Conservation (phyloP, 2,797 vertebrate genomes). For the Hydrolagus colliei region DNA sequence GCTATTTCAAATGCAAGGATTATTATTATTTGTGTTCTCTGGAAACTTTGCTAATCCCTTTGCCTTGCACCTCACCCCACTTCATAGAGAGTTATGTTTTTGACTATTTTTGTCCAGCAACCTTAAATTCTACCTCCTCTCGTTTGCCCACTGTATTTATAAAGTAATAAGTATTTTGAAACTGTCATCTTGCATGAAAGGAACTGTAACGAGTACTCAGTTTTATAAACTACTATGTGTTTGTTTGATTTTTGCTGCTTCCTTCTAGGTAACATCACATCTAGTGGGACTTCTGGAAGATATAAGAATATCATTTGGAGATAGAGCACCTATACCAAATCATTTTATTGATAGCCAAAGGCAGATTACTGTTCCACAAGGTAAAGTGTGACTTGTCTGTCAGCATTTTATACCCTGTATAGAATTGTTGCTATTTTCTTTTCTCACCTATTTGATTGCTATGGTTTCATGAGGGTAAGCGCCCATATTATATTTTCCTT, state of each 20-base stretch:
- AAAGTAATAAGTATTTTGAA: not conserved
- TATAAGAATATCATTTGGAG: conserved; percentile 57
- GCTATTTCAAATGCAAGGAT: too few relatives aligned
- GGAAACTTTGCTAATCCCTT: too few relatives aligned
- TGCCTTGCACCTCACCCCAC: not conserved
- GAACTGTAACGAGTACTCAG: not conserved
- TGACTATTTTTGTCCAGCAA: not conserved
- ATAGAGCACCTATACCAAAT: too few relatives aligned
- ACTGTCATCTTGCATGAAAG: not conserved
- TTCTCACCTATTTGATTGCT: not conserved
- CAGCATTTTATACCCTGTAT: not conserved
- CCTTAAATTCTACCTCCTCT: not conserved
- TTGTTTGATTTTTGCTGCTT: conserved; percentile 31
- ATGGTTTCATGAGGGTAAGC: not conserved
- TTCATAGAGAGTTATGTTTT: not conserved
- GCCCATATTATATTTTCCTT: not conserved
- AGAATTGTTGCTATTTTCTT: not conserved
- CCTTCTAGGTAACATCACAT: conserved; percentile 51
- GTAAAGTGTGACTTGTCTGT: conserved; percentile 1
- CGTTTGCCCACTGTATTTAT: not conserved
- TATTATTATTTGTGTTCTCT: too few relatives aligned
- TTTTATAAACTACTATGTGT: not conserved
- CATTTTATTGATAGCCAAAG: not conserved
- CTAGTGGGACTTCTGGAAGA: conserved; percentile 54
- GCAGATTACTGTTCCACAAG: not conserved